These are phyloP conservation scores for Neopelma chrysocephalum DNA, from an alignment of 2,797 vertebrate species.

Conservation along the genomic window DNA sequence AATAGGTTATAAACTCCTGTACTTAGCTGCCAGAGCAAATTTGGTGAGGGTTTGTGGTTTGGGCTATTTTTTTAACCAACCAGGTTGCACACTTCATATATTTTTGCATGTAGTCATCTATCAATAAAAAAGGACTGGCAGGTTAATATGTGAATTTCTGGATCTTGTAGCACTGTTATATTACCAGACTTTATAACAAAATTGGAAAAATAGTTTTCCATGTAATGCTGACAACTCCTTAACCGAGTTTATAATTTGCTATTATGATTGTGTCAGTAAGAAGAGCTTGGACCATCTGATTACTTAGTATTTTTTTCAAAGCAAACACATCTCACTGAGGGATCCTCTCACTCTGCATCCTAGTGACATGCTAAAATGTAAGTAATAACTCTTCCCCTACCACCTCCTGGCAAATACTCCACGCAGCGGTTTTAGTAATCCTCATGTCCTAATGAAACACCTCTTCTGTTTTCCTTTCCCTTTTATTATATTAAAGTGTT, in stretches of 20 bases:
- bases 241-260: background rate
- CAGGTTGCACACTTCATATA: slow-evolving; percentile 15
- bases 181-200: background rate
- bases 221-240: slow-evolving; percentile 32
- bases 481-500: slow-evolving; percentile 56
- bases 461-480: slow-evolving; percentile 50
- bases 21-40: background rate
- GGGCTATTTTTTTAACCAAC: slow-evolving; percentile 7
- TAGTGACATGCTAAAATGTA: slow-evolving; percentile 57
- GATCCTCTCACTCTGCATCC: slow-evolving; percentile 2
- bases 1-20: background rate
- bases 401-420: slow-evolving; percentile 58
- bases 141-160: slow-evolving; percentile 39
- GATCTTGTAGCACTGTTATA: slow-evolving; percentile 10
- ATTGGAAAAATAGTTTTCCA: slow-evolving; percentile 28
- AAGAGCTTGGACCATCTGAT: slow-evolving; percentile 1
- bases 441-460: slow-evolving; percentile 52
- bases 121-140: slow-evolving; percentile 50
- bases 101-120: slow-evolving; percentile 28
- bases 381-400: slow-evolving; percentile 37
- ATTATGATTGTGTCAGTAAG: slow-evolving; percentile 43
- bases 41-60: background rate
- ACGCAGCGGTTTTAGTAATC: slow-evolving; percentile 58
- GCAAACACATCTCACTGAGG: slow-evolving; percentile 46
- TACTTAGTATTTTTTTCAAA: slow-evolving; percentile 55